These are phyloP conservation scores for Steinernema carpocapsae DNA, from an alignment of 2,888 invertebrate species.

Conservation along the genomic window DNA sequence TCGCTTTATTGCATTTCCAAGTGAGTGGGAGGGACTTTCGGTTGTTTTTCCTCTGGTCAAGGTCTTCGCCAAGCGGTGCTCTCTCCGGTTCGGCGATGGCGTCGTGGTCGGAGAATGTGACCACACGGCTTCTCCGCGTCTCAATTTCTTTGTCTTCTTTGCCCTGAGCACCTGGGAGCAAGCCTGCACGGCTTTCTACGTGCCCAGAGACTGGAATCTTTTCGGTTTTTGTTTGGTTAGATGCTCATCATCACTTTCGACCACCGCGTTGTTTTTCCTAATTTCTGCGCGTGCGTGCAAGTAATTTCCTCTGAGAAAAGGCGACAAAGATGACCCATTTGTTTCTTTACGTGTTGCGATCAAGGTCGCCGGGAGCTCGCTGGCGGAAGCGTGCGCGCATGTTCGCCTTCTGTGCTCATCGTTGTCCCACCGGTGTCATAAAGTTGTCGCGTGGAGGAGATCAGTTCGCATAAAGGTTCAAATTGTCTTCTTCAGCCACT, in stretches of 20 bases:
- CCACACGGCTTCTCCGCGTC: background rate
- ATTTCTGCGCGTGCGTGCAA: background rate
- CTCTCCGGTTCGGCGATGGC: background rate
- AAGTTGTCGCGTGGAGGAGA: background rate
- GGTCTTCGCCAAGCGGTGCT: conserved; percentile 24
- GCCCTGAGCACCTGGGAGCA: too few relatives aligned
- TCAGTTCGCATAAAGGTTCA: too few relatives aligned
- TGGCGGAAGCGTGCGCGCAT: background rate
- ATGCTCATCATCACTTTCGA: background rate
- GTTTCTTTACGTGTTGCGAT: conserved; percentile 25
- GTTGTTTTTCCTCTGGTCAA: conserved; percentile 32
- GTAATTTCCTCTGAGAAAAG: background rate
- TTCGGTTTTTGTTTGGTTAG: background rate
- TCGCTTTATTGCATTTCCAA: conserved; percentile 26
- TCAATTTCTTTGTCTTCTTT: too few relatives aligned
- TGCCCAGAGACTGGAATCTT: too few relatives aligned
- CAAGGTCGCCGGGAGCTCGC: conserved; percentile 13
- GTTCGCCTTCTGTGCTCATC: background rate
- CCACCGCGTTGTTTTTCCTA: background rate
- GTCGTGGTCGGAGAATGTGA: conserved; percentile 24
- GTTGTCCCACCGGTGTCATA: background rate
- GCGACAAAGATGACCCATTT: conserved; percentile 16
- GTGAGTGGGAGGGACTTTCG: conserved; percentile 32
- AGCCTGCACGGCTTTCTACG: too few relatives aligned
- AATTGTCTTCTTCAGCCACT: too few relatives aligned